Evolutionary conservation across 2,797 vertebrate genomes (phyloP), one percentile per base, ranked within the genome.

Genomic region (Acanthopagrus latus): DNA sequence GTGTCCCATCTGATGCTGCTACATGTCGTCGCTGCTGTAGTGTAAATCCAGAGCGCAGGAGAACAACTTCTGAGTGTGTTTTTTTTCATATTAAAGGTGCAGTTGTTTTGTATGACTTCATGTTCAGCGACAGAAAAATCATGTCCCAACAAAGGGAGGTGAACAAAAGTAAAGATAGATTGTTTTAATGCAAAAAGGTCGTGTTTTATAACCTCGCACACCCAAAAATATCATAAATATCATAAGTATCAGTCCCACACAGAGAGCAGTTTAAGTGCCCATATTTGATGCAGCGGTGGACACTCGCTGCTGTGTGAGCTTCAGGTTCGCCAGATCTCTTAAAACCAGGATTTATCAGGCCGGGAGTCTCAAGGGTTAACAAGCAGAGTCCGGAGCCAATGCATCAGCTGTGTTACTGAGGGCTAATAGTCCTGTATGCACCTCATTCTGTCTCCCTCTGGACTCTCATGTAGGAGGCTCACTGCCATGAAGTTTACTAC

Each of bases 1-100:
- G 74, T 86, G 91, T 94, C 91, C 91, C 92, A 59, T 89, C 83
- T 94, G 91, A 92, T 67, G 85, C 70, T 47, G 25, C 67, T 76
- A 52, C 76, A 62, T 60, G 25, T 60, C 73, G 69, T 33, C 63
- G 65, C 50, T 80, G 80, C 58, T 76, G 71, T 69, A 54, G 67
- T 85, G 86, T 71, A 76, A 66, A 80, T 75, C 58, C 62, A 84
- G 14, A 77, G 47, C 3, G 33, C 17, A 44, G 65, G 48, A 51
- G 48, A 48, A 47, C 2, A 59, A 70, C 50, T 54, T 74, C 18
- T 25, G 58, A 64, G 38, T 27, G 64, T 64, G 7, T 71, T 55
- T n/a, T 55, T n/a, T 56, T 47, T 60, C 7, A 60, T 27, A 38
- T 21, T 33, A 12, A 2, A 2, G 17, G 12, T 23, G 27, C 27